Base-by-base conservation (phyloP, 2,113 vertebrate genomes). In the Sarotherodon lohbergeri region DNA sequence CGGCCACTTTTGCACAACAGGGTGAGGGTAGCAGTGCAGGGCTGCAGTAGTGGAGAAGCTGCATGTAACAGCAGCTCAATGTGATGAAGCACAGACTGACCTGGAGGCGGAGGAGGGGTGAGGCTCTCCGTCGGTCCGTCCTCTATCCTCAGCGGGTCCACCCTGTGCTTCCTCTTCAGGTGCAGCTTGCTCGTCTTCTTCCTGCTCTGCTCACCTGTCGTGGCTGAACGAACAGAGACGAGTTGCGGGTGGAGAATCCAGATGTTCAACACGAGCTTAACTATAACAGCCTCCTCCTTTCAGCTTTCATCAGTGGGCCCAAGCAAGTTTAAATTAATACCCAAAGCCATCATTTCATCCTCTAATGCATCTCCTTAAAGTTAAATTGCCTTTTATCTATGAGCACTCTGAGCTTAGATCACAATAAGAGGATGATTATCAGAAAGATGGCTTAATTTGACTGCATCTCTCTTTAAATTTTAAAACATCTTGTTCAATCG, bases 131-230 rank as follows among this genome's bases (percentile, higher is more conserved):
- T 17, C 0, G 90, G 89, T 2, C 80, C 85, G 1, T 95, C 95
- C 5, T 96, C 96, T 1, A 85, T 83, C 91, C 94, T 96, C 78
- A 98, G 87, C n/a, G 99, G 99, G 90, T 98, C 98, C 19, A 99
- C 97, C 52, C 97, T 95, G 94, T 99, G 97, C 87, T 95, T 97
- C 84, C 98, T 96, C 97, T 97, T 98, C 80, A 99, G 96, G 84
- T 96, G 96, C 19, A 97, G 86, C 90, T 97, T 99, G 91, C 96
- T 97, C 27, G 43, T 91, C 95, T 97, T 98, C 96, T 96, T 97
- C 61, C 97, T 98, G 90, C 80, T 92, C 50, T 95, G 96, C 80
- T 97, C 97, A 90, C 87, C 48, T 81, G 71, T 36, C 19, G 94
- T 46, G 61, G 91, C 89, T 94, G 83, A 78, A 89, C 3, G 50